Evolutionary conservation across 2,797 vertebrate species (phyloP).

Genomic region (Tolypeutes matacus): DNA sequence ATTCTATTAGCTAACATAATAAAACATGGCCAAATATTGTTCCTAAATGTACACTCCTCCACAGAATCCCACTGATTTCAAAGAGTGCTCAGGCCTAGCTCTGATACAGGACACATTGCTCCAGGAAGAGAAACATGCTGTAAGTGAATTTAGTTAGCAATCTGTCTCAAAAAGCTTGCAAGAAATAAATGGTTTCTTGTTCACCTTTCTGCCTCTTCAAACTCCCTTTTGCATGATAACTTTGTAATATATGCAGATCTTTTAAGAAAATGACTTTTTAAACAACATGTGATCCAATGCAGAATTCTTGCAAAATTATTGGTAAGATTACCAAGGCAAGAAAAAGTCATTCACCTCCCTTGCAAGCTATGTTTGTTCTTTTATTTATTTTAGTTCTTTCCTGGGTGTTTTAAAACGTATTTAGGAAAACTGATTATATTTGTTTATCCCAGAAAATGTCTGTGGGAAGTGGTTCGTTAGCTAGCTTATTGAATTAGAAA

Average conservation of each 20-base stretch:
- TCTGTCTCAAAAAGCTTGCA: too few species aligned
- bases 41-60: accelerated
- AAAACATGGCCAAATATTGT: accelerated
- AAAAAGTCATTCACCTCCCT: background rate
- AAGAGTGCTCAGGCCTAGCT: background rate
- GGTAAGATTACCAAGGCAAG: background rate
- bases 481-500: accelerated
- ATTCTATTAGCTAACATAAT: accelerated
- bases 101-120: background rate
- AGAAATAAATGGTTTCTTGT: accelerated
- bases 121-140: accelerated
- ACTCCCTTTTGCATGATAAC: background rate
- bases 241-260: background rate
- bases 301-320: background rate
- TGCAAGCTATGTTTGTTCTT: background rate
- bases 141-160: accelerated
- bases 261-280: background rate
- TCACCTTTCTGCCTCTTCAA: too few species aligned
- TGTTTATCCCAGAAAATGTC: background rate
- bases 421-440: background rate
- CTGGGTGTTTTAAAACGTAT: background rate
- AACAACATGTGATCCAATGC: background rate
- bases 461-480: accelerated
- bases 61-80: accelerated
- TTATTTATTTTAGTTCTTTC: background rate